Evolutionary conservation across 2,888 invertebrate genomes (phyloP).

Genomic region (Priocnemis perturbator): DNA sequence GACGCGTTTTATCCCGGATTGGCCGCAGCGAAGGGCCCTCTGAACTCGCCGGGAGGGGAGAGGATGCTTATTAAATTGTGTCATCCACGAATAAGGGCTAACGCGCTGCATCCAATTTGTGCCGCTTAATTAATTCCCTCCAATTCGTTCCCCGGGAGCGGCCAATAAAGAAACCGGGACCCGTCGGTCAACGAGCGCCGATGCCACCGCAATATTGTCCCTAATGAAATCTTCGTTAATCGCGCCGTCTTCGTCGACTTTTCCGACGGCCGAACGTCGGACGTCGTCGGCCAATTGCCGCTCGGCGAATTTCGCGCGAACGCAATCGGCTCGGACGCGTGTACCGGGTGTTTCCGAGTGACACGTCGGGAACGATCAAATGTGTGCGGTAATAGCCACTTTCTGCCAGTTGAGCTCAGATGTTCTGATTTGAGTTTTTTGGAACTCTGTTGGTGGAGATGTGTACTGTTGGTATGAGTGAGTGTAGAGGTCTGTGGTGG

Average conservation of each 20-base stretch:
- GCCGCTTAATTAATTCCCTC: constrained; percentile 73
- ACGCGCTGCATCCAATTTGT: constrained; percentile 74
- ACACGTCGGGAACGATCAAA: no score
- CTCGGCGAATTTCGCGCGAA: constrained; percentile 43
- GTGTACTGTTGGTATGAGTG: no score
- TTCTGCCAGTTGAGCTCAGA: no score
- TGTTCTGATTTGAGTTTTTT: no score
- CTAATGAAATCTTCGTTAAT: constrained; percentile 73
- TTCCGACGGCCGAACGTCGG: constrained; percentile 37
- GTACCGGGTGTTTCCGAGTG: neutral
- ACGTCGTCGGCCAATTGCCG: constrained; percentile 36
- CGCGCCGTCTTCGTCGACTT: constrained; percentile 53
- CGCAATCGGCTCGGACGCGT: neutral
- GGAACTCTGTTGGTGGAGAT: no score
- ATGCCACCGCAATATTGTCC: constrained; percentile 67
- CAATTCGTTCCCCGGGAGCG: constrained; percentile 64
- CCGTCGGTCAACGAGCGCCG: constrained; percentile 58
- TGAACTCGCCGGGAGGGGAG: constrained; percentile 30
- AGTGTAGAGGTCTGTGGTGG: no score
- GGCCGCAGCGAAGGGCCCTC: constrained; percentile 12
- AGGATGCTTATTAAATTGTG: constrained; percentile 73
- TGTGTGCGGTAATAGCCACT: no score
- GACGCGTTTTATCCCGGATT: constrained; percentile 12
- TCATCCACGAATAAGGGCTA: constrained; percentile 72
- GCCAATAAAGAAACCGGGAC: constrained; percentile 61